Conservation (phyloP, 2,113 vertebrate species). For the Eubucco bourcierii region DNA sequence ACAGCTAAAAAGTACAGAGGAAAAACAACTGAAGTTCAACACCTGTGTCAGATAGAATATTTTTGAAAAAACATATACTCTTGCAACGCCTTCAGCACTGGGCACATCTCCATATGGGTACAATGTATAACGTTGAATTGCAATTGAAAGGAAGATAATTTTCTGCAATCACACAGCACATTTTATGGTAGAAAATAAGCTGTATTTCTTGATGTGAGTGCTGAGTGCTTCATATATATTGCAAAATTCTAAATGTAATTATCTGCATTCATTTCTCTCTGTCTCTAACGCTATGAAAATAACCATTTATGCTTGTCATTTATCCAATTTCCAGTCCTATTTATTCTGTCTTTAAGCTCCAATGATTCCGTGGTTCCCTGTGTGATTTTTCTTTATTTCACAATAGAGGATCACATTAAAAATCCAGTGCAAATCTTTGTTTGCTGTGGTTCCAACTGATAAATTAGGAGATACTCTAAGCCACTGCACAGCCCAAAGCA, state of each 20-base stretch:
- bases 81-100: not conserved
- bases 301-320: constrained; percentile 34
- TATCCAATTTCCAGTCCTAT: not conserved
- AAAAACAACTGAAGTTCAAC: not conserved
- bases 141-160: constrained; percentile 51
- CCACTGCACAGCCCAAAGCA: not conserved
- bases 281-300: constrained; percentile 26
- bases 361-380: not conserved
- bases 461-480: not conserved
- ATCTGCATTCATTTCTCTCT: constrained; percentile 40
- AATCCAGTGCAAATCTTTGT: not conserved
- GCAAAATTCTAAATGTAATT: constrained; percentile 48
- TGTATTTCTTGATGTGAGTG: constrained; percentile 10
- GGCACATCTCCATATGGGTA: constrained; percentile 32
- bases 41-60: not conserved
- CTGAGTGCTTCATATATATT: constrained; percentile 35
- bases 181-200: constrained; percentile 42
- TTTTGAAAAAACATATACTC: not conserved
- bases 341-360: constrained; percentile 27
- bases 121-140: constrained; percentile 18
- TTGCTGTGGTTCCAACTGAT: not conserved
- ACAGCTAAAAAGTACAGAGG: not conserved
- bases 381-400: constrained; percentile 6
- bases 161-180: constrained; percentile 45
- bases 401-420: not conserved